Conservation (phyloP, 2,113 vertebrate genomes). For the Anolis carolinensis region DNA sequence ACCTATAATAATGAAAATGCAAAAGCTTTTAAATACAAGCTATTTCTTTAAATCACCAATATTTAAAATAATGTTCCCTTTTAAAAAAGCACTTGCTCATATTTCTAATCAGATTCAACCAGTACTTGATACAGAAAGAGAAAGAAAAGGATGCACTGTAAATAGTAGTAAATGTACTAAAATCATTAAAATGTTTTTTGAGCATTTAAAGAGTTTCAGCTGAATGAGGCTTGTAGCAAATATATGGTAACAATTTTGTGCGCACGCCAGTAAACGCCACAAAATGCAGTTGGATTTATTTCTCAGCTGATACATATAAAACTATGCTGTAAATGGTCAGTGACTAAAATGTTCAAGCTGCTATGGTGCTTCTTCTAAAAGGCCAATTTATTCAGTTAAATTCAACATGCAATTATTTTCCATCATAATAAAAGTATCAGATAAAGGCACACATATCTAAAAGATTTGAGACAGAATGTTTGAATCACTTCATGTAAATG, state of each 20-base stretch:
- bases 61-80: neutral
- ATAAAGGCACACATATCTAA: neutral
- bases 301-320: no score
- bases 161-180: no score
- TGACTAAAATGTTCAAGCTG: no score
- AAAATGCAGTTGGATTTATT: no score
- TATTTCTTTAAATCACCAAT: neutral
- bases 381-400: neutral
- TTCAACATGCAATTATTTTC: neutral
- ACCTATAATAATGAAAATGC: slow-evolving; percentile 72
- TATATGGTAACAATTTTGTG: no score
- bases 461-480: neutral
- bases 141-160: neutral
- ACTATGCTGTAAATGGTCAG: neutral
- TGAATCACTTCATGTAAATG: neutral
- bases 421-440: neutral
- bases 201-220: no score
- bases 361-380: neutral
- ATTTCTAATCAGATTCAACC: neutral
- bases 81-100: neutral
- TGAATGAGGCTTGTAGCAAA: no score
- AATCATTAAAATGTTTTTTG: no score
- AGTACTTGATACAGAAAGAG: neutral
- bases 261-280: no score
- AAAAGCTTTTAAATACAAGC: neutral